These are phyloP conservation scores for Dasypogon diadema DNA, from an alignment of 2,888 invertebrate species.

Conservation along the genomic window DNA sequence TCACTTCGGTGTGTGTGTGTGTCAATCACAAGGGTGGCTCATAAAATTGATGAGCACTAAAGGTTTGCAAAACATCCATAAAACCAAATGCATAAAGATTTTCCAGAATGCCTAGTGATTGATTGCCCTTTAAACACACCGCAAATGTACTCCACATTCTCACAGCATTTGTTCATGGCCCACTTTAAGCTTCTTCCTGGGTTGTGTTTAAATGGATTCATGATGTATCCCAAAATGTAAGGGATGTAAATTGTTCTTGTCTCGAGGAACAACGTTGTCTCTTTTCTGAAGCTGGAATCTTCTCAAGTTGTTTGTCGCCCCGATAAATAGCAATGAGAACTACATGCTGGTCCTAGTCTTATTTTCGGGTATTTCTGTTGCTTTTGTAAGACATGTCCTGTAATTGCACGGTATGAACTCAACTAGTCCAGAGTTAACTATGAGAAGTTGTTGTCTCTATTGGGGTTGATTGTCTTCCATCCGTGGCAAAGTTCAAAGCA, in stretches of 20 bases:
- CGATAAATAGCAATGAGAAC: not conserved
- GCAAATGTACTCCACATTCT: not conserved
- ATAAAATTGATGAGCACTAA: slow-evolving; percentile 11
- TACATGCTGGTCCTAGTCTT: not conserved
- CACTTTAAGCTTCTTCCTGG: not conserved
- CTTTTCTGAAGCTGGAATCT: not conserved
- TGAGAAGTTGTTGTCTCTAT: slow-evolving; percentile 33
- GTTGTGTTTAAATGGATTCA: not conserved
- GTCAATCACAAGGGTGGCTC: slow-evolving; percentile 17
- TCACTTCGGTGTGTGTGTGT: slow-evolving; percentile 17
- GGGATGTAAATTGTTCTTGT: not conserved
- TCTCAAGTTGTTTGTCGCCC: slow-evolving; percentile 25
- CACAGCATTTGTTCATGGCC: not conserved
- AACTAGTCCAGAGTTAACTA: not conserved
- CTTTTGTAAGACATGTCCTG: slow-evolving; percentile 1
- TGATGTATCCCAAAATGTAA: not conserved
- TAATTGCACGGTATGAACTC: not conserved
- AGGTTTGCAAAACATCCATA: not conserved
- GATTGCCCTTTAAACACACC: not conserved
- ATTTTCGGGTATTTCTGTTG: not conserved
- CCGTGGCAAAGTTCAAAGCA: slow-evolving; percentile 32
- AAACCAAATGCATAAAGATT: not conserved
- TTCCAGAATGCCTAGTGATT: not conserved
- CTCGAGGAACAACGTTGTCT: not conserved
- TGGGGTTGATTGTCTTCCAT: slow-evolving; percentile 13